Conservation (phyloP, 2,888 invertebrate species). For the Cecidostiba fungosa region DNA sequence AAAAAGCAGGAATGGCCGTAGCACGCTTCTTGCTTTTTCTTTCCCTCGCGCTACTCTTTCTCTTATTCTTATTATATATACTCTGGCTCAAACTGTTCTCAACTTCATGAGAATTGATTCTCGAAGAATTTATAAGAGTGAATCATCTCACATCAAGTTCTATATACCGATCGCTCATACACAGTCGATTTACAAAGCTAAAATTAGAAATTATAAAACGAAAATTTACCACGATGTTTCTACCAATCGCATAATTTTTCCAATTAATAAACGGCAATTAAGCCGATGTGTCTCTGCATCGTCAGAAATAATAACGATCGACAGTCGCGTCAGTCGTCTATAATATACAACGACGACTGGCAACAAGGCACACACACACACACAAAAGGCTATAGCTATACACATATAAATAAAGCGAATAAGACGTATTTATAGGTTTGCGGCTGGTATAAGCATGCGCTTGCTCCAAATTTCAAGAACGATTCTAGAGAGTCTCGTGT, state of each 20-base stretch:
- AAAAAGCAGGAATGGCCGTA: slow-evolving; percentile 38
- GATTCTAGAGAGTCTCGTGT: slow-evolving; percentile 78
- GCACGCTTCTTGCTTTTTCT: slow-evolving; percentile 16
- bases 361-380: too few species aligned
- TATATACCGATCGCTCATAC: background rate
- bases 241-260: background rate
- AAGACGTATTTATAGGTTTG: background rate
- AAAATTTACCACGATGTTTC: too few species aligned
- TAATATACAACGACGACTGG: too few species aligned
- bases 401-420: background rate
- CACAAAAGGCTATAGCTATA: too few species aligned
- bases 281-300: too few species aligned
- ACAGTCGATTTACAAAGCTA: too few species aligned
- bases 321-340: background rate
- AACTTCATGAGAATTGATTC: background rate
- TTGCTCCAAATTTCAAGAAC: slow-evolving; percentile 77
- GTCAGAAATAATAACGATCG: background rate
- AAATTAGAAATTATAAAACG: too few species aligned
- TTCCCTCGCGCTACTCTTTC: background rate
- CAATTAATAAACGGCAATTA: too few species aligned
- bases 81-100: slow-evolving; percentile 17
- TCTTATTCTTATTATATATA: background rate
- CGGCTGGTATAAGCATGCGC: slow-evolving; percentile 35
- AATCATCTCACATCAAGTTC: background rate
- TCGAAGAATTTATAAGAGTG: background rate